Conservation (phyloP, 2,888 invertebrate species). For the Brassicogethes aeneus region DNA sequence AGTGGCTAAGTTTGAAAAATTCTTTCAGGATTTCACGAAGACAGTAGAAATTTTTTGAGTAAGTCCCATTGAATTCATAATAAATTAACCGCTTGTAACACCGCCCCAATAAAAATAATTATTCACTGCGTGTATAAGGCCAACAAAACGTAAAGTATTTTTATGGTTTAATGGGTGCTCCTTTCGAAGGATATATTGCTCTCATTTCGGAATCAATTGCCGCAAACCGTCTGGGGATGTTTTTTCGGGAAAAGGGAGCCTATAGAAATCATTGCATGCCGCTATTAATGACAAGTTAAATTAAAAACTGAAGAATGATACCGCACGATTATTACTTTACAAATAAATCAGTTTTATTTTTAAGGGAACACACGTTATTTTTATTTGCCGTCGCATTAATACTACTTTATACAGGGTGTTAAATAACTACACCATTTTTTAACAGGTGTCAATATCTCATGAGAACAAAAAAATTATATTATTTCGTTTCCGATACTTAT, state of each 20-base stretch:
- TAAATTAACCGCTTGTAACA: constrained; percentile 23
- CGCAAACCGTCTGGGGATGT: neutral
- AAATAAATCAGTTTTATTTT: too few relatives aligned
- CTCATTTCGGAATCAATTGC: constrained; percentile 42
- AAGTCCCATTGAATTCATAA: neutral
- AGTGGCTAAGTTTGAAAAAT: neutral
- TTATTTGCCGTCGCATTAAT: too few relatives aligned
- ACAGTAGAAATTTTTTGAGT: constrained; percentile 1
- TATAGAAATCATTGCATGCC: constrained; percentile 30
- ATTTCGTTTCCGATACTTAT: too few relatives aligned
- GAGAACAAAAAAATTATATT: too few relatives aligned
- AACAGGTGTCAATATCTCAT: too few relatives aligned
- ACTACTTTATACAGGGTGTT: too few relatives aligned
- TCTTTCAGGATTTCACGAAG: constrained; percentile 1
- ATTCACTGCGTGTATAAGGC: constrained; percentile 2
- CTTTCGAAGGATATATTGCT: constrained; percentile 40
- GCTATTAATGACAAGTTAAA: constrained; percentile 41
- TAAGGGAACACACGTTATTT: too few relatives aligned
- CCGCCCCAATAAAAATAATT: constrained; percentile 15
- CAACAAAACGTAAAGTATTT: constrained; percentile 34
- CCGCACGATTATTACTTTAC: too few relatives aligned
- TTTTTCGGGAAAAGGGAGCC: neutral
- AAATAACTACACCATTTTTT: too few relatives aligned
- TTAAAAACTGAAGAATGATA: too few relatives aligned
- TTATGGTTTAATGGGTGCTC: constrained; percentile 36